Evolutionary conservation across 2,113 vertebrate genomes (phyloP), one percentile per base, ranked within the genome.

Genomic region (Menidia beryllina): DNA sequence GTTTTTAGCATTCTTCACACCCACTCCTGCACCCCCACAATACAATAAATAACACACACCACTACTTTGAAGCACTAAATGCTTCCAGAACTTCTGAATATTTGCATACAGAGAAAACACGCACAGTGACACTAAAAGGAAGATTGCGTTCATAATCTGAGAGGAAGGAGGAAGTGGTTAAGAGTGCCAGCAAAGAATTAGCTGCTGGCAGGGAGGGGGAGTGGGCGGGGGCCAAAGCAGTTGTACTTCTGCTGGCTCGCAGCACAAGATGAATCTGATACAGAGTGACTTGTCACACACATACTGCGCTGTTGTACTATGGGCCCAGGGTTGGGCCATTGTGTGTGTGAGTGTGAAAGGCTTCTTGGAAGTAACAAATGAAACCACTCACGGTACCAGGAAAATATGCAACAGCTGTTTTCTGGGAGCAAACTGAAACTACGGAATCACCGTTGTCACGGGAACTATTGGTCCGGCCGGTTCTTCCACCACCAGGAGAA

Each of bases 281-380:
- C 38, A 20, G 11, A 25, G 30, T 30, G 12, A 23, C 47, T 24
- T 49, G 45, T 49, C 53, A 41, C 39, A 19, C 26, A 9, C 21
- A 30, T 8, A 5, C n/a, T n/a, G n/a, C n/a, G n/a, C n/a, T n/a
- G n/a, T n/a, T n/a, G n/a, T 50, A 53, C 20, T 36, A 30, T 20
- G 23, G 5, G 14, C 23, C 13, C 19, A 7, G 63, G 55, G 70
- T 62, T 60, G 77, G 70, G 73, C 41, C 26, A 2, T 25, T 1
- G 34, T 63, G 51, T 51, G 52, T 24, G 20, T 21, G 24, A 69
- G 55, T 81, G 61, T 8, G 9, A 17, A 20, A 58, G 53, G 76
- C n/a, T 27, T 78, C 72, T 48, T 48, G 47, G 59, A 78, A 63
- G 13, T 7, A 21, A 53, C 23, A 6, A 50, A 62, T 48, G 11